Conservation (phyloP, 2,888 invertebrate genomes). For the Cephus rjabovi region DNA sequence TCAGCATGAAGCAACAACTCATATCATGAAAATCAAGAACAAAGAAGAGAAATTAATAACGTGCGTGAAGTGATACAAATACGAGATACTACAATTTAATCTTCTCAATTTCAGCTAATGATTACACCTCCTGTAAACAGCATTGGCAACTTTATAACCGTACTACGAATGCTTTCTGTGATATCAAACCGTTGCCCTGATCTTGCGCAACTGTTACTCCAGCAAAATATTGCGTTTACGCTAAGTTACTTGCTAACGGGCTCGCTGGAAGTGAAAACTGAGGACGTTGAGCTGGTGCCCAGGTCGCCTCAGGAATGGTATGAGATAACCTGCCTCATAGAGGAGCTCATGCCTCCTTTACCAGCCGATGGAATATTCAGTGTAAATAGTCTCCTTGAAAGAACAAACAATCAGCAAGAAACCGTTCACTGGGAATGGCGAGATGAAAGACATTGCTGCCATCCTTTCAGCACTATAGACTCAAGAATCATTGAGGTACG, state of each 20-base stretch:
- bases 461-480: slow-evolving; percentile 93
- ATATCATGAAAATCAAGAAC: background rate
- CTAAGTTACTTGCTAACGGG: slow-evolving; percentile 95
- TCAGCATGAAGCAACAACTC: background rate
- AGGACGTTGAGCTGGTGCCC: slow-evolving; percentile 86
- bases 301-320: slow-evolving; percentile 96
- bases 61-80: background rate
- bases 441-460: slow-evolving; percentile 91
- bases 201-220: slow-evolving; percentile 89
- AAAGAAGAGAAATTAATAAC: background rate
- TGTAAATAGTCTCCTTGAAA: slow-evolving; percentile 88
- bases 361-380: slow-evolving; percentile 96
- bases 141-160: slow-evolving; percentile 95
- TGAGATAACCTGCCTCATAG: slow-evolving; percentile 97
- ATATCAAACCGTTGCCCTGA: slow-evolving; percentile 97
- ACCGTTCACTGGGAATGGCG: slow-evolving; percentile 97
- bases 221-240: slow-evolving; percentile 96
- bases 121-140: slow-evolving; percentile 96
- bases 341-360: slow-evolving; percentile 96
- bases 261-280: slow-evolving; percentile 73
- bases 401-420: slow-evolving; percentile 77
- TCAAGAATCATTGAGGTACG: slow-evolving; percentile 90
- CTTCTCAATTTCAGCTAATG: slow-evolving; percentile 74
- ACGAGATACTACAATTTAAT: background rate
- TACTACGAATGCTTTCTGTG: slow-evolving; percentile 94